Percentiles rank a stretch among this genome's conserved stretches.
These are phyloP conservation scores for Heliconius eleuchia DNA, from an alignment of 1,140 invertebrate genomes.

Conservation along the genomic window DNA sequence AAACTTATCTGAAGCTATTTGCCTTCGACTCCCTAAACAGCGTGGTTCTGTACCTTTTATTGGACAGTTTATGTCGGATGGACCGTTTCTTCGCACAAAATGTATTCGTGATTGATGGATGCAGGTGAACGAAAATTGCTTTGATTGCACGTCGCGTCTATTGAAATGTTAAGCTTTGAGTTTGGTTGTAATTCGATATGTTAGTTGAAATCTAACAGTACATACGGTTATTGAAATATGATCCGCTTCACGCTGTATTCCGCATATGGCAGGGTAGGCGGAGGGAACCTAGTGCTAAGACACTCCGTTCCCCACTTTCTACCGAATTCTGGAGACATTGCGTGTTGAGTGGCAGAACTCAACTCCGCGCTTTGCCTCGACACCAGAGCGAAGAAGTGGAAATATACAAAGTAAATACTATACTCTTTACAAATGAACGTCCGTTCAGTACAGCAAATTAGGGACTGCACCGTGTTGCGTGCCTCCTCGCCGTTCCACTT, in stretches of 20 bases:
- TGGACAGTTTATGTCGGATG: slow-evolving; percentile 47
- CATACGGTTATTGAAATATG: neutral
- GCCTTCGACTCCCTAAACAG: slow-evolving; percentile 77
- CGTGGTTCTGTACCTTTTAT: slow-evolving; percentile 56
- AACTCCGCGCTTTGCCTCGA: no score
- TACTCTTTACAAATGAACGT: neutral
- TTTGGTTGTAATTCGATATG: neutral
- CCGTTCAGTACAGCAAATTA: slow-evolving; percentile 32
- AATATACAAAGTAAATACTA: no score
- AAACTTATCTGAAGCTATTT: slow-evolving; percentile 79
- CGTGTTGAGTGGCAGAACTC: no score
- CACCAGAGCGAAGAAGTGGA: no score
- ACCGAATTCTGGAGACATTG: no score
- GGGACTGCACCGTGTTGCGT: slow-evolving; percentile 43
- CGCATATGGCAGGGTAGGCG: no score
- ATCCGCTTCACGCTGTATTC: no score
- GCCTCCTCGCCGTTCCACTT: slow-evolving; percentile 46
- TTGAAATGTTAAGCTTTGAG: slow-evolving; percentile 46
- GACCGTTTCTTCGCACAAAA: slow-evolving; percentile 43
- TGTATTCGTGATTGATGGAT: slow-evolving; percentile 54
- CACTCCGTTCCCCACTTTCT: no score
- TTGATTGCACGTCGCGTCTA: slow-evolving; percentile 43
- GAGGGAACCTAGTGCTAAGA: no score
- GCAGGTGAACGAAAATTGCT: slow-evolving; percentile 48
- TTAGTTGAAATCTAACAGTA: neutral